Evolutionary conservation across 2,888 invertebrate species (phyloP), one percentile per base, ranked within the genome.

Genomic region (Tupiocoris notatus): DNA sequence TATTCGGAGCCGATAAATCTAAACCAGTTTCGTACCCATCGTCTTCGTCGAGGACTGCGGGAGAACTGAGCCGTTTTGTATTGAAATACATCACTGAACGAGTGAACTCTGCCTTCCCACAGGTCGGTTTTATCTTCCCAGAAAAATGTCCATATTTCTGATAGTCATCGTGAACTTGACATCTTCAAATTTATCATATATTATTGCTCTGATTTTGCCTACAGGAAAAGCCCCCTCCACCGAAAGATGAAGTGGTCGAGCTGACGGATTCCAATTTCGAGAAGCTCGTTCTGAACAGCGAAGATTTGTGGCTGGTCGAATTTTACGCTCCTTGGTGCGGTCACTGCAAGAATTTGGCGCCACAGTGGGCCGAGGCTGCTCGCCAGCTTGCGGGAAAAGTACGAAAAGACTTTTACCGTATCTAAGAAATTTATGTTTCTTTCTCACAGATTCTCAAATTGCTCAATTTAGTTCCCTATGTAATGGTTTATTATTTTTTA

Each of bases 271-370:
- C 91, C 79, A 99, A 99, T 87, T 99, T 99, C 84, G 93, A 97
- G 80, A 91, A 93, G 84, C 84, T 92, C 74, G 98, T 99, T 17
- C 84, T 98, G 81, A 88, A 94, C 81, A 96, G 96, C 65, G 94
- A 98, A 17, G 98, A 98, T 83, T 88, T 96, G 84, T 98, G 98
- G 97, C 85, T 99, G 81, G 96, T 99, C 1, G 98, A 98, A 85
- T 98, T 99, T 88, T 98, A 90, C 85, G 98, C 98, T 3, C 95
- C 95, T 0, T 96, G 96, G 93, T 97, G 96, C 84, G 96, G 96
- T 2, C 96, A 97, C 85, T 97, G 97, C 86, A 98, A 98, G 86
- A 96, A 92, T 83, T 86, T 99, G 73, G 98, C 93, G 74, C 98
- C 98, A 0, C 94, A 97, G 80, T 99, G 98, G 98, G 93, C 93